Conservation (phyloP, 2,797 vertebrate species). For the Cyprinodon diabolis region DNA sequence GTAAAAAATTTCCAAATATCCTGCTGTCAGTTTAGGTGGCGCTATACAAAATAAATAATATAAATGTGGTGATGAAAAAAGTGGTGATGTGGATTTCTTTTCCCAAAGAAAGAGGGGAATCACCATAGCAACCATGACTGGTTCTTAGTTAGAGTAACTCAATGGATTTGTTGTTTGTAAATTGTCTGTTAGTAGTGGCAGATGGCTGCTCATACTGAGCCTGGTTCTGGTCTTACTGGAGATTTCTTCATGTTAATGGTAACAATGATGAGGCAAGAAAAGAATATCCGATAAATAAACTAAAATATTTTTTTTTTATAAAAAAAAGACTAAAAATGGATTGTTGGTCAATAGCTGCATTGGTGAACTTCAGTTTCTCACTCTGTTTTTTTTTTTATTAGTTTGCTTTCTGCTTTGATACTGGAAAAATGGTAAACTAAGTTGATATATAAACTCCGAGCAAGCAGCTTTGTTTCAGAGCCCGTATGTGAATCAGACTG, state of each 20-base stretch:
- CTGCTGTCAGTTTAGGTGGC: no score
- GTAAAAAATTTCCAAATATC: no score
- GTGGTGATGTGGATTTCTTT: background rate
- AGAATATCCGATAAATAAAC: background rate
- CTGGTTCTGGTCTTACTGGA: no score
- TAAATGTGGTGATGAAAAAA: background rate
- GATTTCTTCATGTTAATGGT: no score
- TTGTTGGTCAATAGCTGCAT: background rate
- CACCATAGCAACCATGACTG: background rate
- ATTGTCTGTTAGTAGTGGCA: background rate
- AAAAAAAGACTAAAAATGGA: no score
- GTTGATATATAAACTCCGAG: background rate
- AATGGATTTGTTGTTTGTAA: background rate
- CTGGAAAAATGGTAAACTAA: no score
- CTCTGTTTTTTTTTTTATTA: background rate
- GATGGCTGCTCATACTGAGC: no score
- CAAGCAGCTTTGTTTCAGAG: background rate
- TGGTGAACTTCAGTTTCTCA: background rate
- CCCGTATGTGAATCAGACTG: constrained; percentile 13
- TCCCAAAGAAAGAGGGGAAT: background rate
- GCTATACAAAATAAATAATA: no score
- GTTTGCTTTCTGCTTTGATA: background rate
- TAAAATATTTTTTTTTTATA: no score
- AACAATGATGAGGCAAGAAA: no score
- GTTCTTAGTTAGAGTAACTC: background rate